Evolutionary conservation across 64 coral and sea anemone genomes (phyloP), one percentile per base, ranked within the genome.

Genomic region (Orbicella faveolata): DNA sequence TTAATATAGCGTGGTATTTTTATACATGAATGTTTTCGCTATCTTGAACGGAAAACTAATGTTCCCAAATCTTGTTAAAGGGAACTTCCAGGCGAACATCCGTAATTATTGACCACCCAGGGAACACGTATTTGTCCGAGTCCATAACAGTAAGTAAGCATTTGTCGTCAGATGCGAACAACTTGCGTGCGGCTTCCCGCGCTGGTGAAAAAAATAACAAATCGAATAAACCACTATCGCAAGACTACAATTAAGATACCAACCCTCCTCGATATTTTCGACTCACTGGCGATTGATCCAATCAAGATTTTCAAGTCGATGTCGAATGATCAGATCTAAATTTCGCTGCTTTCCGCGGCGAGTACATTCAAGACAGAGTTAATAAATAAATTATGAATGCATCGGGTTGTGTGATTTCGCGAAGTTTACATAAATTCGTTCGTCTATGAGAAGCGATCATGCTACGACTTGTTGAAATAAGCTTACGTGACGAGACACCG

Each of bases 381-480:
- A 51, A 85, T 73, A 67, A 83, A 83, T 83, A 72, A 85, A 72
- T 85, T 69, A 85, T 85, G 82, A 72, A 53, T 72, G 41, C 19
- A 85, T 17, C 19, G 15, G 35, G 7, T 15, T 0, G 82, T 85
- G 37, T 16, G 36, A 73, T 52, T 36, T 70, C 64, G 65, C 65
- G 39, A 85, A 70, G 63, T 85, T 85, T 52, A 83, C 33, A 63
- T 36, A 68, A 67, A 68, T 85, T 72, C 82, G 82, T 2, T 52
- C 21, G 15, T 30, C 54, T 36, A 21, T 79, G 6, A 36, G 14
- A 80, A 80, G 23, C 79, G 30, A 61, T 78, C 57, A 35, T 63
- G 79, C 55, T 6, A 81, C 26, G 52, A 35, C 20, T 10, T 34
- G 34, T 66, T 13, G 10, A 1, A 21, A 1, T 48, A 21, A 36